Conservation (phyloP, 2,113 vertebrate species). For the Myiagra hebetior region DNA sequence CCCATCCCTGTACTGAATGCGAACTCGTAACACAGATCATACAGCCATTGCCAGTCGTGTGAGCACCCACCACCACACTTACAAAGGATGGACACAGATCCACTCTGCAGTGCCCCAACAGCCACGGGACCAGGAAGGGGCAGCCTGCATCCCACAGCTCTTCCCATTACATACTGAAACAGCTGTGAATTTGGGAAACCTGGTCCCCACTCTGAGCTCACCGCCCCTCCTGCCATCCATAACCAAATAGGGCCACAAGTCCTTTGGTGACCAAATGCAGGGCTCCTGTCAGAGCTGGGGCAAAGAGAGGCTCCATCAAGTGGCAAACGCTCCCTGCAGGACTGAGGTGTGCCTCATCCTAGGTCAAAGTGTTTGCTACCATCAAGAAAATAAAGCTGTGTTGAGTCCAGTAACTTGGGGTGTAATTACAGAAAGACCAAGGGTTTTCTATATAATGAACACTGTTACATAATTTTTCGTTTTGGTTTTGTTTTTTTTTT, state of each 20-base stretch:
- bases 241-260: background rate
- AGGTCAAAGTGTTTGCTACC: background rate
- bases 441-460: background rate
- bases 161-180: background rate
- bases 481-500: too few species aligned
- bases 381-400: background rate
- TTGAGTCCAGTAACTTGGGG: background rate
- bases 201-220: background rate
- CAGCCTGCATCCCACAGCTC: background rate
- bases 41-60: accelerated
- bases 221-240: background rate
- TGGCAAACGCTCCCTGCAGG: accelerated
- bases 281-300: background rate
- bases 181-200: background rate
- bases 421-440: background rate
- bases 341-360: background rate
- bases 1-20: background rate
- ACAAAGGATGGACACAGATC: background rate
- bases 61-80: background rate
- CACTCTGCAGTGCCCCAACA: accelerated
- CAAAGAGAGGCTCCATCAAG: background rate
- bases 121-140: accelerated
- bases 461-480: background rate
- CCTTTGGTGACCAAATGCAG: accelerated
- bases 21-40: accelerated